phyloP scores from a whole-genome alignment of 2,888 invertebrate genomes.

The Dinocampus coccinellae region DNA sequence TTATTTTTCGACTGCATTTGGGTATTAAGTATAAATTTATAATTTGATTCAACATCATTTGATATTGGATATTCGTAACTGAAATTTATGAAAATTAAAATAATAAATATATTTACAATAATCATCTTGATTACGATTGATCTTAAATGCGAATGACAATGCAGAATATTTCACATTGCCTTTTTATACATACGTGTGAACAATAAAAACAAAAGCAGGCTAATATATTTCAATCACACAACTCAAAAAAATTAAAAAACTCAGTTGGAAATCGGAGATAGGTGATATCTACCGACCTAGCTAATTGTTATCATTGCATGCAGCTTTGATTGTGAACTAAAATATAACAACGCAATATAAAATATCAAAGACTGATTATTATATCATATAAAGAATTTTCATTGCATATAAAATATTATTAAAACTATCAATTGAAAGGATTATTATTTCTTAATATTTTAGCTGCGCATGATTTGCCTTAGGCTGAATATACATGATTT shows the following conservation, averaged over 20 bases:
- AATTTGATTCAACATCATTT: slow-evolving; percentile 32
- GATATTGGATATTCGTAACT: slow-evolving; percentile 30
- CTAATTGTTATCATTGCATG: neutral
- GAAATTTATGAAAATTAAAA: slow-evolving; percentile 12
- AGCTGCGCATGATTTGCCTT: neutral
- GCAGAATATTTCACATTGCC: neutral
- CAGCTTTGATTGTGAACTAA: neutral
- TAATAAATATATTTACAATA: slow-evolving; percentile 8
- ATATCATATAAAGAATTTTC: neutral
- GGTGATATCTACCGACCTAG: neutral
- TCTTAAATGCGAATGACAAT: neutral
- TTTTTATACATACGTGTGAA: neutral
- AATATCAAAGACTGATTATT: neutral
- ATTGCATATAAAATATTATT: neutral
- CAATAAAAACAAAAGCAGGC: neutral
- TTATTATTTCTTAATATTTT: neutral
- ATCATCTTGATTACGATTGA: slow-evolving; percentile 18
- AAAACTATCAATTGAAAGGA: neutral
- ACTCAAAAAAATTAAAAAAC: neutral
- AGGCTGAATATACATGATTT: neutral
- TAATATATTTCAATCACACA: neutral
- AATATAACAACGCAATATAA: neutral
- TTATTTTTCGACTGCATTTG: slow-evolving; percentile 46
- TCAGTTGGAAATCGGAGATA: slow-evolving; percentile 9
- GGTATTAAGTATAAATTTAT: slow-evolving; percentile 45